A percentile compares a stretch with the other conserved stretches of the same genome.
These are phyloP conservation scores for Calidris pugnax DNA, from an alignment of 2,113 vertebrate species.

Conservation along the genomic window DNA sequence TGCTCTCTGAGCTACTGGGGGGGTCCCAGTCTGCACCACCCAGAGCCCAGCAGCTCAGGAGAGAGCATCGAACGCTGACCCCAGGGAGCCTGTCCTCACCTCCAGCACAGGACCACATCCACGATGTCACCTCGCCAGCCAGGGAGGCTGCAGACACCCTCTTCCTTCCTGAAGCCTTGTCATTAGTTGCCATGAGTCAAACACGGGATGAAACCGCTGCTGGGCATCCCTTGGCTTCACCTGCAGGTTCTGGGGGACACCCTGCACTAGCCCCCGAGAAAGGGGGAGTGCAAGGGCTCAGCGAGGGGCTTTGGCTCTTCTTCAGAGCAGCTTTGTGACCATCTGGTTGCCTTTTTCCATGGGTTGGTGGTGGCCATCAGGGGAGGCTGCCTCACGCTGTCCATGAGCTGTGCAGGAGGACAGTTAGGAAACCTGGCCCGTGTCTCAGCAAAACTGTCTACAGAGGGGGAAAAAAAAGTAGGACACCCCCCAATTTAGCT, in stretches of 20 bases:
- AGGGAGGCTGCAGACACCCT: background rate
- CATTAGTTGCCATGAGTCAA: background rate
- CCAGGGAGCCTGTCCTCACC: background rate
- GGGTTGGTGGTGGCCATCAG: background rate
- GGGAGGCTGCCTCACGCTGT: too few species aligned
- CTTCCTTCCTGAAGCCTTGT: background rate
- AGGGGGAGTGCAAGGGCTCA: background rate
- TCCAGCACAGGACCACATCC: background rate
- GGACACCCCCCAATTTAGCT: background rate
- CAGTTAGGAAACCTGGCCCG: background rate
- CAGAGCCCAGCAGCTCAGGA: background rate
- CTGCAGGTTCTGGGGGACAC: background rate
- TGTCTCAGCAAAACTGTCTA: background rate
- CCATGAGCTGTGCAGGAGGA: background rate
- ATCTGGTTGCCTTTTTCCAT: accelerated
- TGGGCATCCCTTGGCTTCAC: background rate
- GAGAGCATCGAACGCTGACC: background rate
- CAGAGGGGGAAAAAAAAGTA: background rate
- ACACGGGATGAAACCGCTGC: background rate
- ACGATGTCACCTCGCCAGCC: accelerated
- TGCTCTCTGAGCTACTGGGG: background rate
- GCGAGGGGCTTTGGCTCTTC: background rate
- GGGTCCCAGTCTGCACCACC: too few species aligned
- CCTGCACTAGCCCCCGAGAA: background rate
- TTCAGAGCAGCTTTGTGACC: background rate